Percentiles rank a stretch among this genome's conserved stretches.
Conservation (phyloP, 2,797 vertebrate species). For the Eulemur albifrons region DNA sequence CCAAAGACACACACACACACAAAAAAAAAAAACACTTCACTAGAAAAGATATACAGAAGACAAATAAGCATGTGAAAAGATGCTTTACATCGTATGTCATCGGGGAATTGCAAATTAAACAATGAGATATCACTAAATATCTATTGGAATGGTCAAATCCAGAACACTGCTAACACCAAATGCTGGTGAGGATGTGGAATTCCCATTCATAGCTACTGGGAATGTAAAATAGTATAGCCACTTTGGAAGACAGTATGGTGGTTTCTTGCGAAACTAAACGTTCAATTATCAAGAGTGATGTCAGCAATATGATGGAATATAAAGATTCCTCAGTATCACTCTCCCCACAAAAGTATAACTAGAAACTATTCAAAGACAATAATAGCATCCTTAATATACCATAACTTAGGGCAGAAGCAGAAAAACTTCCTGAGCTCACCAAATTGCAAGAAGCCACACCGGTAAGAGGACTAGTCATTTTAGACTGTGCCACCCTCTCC, state of each 20-base stretch:
- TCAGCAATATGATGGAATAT: not conserved
- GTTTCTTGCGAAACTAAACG: not conserved
- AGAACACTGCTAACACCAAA: not conserved
- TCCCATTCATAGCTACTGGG: not conserved
- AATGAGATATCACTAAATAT: not conserved
- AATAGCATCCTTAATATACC: not conserved
- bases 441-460: not conserved
- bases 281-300: not conserved
- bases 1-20: not conserved
- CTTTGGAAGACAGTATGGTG: not conserved
- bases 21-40: not conserved
- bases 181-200: not conserved
- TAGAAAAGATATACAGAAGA: not conserved
- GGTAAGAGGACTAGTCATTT: not conserved
- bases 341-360: not conserved
- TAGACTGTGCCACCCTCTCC: not conserved
- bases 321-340: not conserved
- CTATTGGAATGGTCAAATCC: not conserved
- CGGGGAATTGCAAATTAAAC: not conserved
- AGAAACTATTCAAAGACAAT: not conserved
- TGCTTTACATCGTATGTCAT: not conserved
- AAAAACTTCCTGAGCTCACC: not conserved
- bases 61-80: not conserved
- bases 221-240: not conserved
- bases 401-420: not conserved